Evolutionary conservation across 2,888 invertebrate species (phyloP).

Genomic region (Bimastos eiseni): DNA sequence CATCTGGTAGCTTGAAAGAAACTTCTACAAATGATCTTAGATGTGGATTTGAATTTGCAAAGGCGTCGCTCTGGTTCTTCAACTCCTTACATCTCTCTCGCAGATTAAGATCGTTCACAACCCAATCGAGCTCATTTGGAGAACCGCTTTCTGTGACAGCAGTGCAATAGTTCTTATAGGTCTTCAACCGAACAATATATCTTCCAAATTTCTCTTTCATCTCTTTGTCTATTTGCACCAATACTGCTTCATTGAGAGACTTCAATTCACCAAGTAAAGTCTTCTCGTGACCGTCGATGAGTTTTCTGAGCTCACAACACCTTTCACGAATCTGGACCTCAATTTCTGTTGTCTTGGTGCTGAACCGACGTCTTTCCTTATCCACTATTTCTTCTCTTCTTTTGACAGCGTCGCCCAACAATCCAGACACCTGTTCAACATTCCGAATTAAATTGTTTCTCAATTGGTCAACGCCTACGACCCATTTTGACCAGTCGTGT

Average conservation of each 20-base stretch:
- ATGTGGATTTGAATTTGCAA: not conserved
- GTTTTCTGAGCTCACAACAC: not conserved
- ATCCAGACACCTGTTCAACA: not conserved
- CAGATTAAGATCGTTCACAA: not conserved
- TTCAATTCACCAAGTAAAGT: not conserved
- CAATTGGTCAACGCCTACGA: not conserved
- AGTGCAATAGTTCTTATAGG: not conserved
- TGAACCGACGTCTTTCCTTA: not conserved
- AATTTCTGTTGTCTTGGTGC: not conserved
- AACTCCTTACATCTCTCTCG: not conserved
- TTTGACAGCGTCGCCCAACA: not conserved
- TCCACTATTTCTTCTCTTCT: not conserved
- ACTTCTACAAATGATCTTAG: not conserved
- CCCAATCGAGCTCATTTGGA: not conserved
- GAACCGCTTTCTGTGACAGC: not conserved
- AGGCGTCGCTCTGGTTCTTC: not conserved
- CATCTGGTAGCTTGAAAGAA: not conserved
- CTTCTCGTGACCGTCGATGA: not conserved
- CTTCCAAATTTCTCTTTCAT: not conserved
- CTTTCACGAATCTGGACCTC: not conserved
- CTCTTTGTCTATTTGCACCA: not conserved
- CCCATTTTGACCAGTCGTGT: not conserved
- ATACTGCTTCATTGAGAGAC: not conserved
- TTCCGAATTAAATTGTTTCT: not conserved
- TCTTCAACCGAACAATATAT: not conserved